Base-by-base conservation (phyloP, 2,888 invertebrate species). In the Drosophila mayaguana region DNA sequence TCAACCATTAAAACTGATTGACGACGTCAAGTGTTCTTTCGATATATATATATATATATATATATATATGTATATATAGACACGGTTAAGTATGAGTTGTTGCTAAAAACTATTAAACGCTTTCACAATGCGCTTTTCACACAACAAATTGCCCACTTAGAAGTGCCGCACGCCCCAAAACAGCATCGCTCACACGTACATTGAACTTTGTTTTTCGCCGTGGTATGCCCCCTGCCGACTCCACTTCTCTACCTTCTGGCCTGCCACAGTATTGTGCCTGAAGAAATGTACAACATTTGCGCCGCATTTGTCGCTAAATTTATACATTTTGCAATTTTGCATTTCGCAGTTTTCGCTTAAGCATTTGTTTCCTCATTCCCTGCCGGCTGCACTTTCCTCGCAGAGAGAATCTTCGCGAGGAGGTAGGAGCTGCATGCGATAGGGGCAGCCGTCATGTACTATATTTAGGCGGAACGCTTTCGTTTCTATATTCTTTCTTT, bases 11-110 rank as follows among this genome's bases (percentile, higher is more conserved):
- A 62, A 63, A 61, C 64, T 88, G 91, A 91, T 90, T 86, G 91
- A 90, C 88, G 87, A 83, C 86, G 88, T 87, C 91, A 90, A 86
- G 79, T 91, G 90, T 80, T 73, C 14, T 63, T 67, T 48, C n/a
- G 67, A 32, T 56, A 56, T 50, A 32, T 54, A 25, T 34, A 62
- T 51, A 56, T 18, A 50, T 63, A 32, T 32, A 32, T 32, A 32
- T 62, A 51, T 48, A 28, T 50, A 18, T 38, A 65, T 61, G 45
- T 50, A 55, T 20, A 50, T 75, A 22, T 53, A 54, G 54, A 38
- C 18, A 48, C 22, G 43, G 34, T 55, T 3, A 45, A 36, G 22
- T 25, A 34, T 11, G 51, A 42, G 16, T 56, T 36, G 56, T 38
- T 11, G 66, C 46, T 43, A 32, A 25, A 25, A 64, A 46, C 78